Conservation (phyloP, 2,888 invertebrate species). For the Drosophila stalkeri region DNA sequence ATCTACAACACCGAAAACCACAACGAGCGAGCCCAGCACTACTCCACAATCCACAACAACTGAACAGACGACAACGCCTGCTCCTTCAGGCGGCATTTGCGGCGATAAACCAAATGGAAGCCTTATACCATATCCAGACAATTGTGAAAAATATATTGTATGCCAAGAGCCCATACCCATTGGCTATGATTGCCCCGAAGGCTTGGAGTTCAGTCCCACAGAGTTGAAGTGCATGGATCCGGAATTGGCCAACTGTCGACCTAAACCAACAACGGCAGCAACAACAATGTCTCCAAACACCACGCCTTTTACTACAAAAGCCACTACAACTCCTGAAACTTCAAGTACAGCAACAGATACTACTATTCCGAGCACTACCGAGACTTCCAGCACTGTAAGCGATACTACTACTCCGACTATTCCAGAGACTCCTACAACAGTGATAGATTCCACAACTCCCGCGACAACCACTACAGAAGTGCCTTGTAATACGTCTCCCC, state of each 20-base stretch:
- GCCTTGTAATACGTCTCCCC: not conserved
- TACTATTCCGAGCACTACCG: not conserved
- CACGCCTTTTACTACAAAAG: not conserved
- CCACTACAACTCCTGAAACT: not conserved
- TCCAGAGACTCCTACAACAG: constrained; percentile 4
- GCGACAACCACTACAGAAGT: constrained; percentile 4
- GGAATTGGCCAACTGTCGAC: constrained; percentile 81
- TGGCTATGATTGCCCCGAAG: constrained; percentile 87
- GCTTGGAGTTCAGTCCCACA: constrained; percentile 85
- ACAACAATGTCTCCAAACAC: not conserved
- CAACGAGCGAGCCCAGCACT: constrained; percentile 22
- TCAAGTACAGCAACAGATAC: not conserved
- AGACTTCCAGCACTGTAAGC: not conserved
- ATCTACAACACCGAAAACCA: constrained; percentile 20
- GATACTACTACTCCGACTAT: constrained; percentile 2
- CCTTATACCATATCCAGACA: constrained; percentile 72
- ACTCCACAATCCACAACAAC: constrained; percentile 20
- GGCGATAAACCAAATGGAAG: constrained; percentile 42
- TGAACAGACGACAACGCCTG: constrained; percentile 27
- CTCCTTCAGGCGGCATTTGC: constrained; percentile 65
- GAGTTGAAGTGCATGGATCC: constrained; percentile 70
- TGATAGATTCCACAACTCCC: not conserved
- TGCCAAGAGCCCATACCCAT: constrained; percentile 78
- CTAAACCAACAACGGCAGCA: constrained; percentile 49
- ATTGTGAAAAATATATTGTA: constrained; percentile 73